phyloP scores from a whole-genome alignment of 2,797 vertebrate species.

The Cottoperca gobio region DNA sequence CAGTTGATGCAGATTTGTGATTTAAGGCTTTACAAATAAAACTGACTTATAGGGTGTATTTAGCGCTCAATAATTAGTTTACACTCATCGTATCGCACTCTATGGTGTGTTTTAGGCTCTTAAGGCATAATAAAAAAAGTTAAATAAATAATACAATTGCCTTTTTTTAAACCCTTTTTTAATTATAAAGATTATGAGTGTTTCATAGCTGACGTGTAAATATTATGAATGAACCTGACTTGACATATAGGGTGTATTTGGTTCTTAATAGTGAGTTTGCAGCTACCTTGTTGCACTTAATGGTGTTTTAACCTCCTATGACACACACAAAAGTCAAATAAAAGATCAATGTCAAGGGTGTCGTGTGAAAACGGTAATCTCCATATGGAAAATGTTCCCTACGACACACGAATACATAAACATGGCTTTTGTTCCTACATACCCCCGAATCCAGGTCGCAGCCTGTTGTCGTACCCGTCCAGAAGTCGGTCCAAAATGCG shows the following conservation, averaged over 20 bases:
- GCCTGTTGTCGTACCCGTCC: conserved; percentile 98
- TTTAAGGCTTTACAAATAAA: not conserved
- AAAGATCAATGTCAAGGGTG: not conserved
- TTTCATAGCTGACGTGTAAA: not conserved
- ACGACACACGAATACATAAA: not conserved
- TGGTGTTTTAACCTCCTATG: not conserved
- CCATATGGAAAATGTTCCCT: not conserved
- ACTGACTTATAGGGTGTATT: not conserved
- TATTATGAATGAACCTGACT: not conserved
- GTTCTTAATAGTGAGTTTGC: not conserved
- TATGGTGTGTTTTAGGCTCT: not conserved
- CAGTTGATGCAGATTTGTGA: not conserved
- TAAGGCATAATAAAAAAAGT: not conserved
- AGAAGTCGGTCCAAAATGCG: conserved; percentile 96
- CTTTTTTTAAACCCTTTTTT: too few relatives aligned
- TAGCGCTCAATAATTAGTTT: not conserved
- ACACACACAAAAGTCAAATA: not conserved
- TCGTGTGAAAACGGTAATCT: not conserved
- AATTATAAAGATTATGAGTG: not conserved
- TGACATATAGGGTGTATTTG: not conserved
- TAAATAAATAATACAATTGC: not conserved
- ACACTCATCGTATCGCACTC: not conserved
- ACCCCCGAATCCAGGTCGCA: conserved; percentile 98
- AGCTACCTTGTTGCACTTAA: not conserved
- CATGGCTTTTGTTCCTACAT: conserved; percentile 59